phyloP scores from a whole-genome alignment of 2,888 invertebrate species.

The Chalcosyrphus nemorum region DNA sequence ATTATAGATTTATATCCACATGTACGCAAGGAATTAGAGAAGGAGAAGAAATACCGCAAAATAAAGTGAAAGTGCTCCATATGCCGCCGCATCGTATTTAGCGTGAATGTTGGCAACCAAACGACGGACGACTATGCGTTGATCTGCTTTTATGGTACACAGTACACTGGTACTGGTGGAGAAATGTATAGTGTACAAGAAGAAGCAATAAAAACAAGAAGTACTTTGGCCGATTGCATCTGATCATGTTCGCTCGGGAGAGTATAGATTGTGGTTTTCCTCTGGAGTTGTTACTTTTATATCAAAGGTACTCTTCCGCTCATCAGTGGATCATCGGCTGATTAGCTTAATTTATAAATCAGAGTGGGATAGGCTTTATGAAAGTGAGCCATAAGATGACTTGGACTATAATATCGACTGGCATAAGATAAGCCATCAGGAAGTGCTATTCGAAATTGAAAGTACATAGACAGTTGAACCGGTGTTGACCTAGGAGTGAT shows the following conservation, averaged over 20 bases:
- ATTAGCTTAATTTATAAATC: not conserved
- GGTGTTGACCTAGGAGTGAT: too few species aligned
- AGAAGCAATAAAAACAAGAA: slow-evolving; percentile 19
- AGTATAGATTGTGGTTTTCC: slow-evolving; percentile 54
- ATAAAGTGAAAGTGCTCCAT: slow-evolving; percentile 73
- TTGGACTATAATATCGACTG: not conserved
- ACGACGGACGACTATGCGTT: slow-evolving; percentile 43
- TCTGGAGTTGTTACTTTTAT: slow-evolving; percentile 15
- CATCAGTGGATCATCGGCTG: not conserved
- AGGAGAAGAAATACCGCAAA: slow-evolving; percentile 70
- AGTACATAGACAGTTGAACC: not conserved
- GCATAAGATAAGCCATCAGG: not conserved
- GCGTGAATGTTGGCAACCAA: slow-evolving; percentile 34
- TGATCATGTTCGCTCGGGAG: slow-evolving; percentile 32
- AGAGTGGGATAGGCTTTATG: not conserved
- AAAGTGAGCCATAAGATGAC: not conserved
- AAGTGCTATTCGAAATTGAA: not conserved
- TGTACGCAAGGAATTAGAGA: slow-evolving; percentile 59
- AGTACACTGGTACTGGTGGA: too few species aligned
- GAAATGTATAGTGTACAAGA: slow-evolving; percentile 39
- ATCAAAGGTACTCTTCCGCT: slow-evolving; percentile 41
- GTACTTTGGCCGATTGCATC: slow-evolving; percentile 42
- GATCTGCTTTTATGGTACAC: slow-evolving; percentile 55
- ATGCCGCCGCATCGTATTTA: slow-evolving; percentile 65
- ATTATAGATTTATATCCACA: slow-evolving; percentile 58